Evolutionary conservation across 2,888 invertebrate species (phyloP), one percentile per base, ranked within the genome.

Genomic region (Apamea sordens): DNA sequence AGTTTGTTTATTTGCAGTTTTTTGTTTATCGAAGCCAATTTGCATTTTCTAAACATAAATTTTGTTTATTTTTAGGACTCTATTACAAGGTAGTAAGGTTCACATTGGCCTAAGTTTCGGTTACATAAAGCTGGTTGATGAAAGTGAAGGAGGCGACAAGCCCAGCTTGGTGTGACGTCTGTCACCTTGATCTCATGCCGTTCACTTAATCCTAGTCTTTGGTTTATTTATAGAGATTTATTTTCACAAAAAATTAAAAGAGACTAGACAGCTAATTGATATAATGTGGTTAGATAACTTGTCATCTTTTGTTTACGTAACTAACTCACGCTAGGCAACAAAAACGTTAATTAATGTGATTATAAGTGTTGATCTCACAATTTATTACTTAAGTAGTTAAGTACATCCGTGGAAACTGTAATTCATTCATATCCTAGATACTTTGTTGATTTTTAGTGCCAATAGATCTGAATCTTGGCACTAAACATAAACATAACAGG

Each of bases 141-240:
- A 86, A 86, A 84, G 84, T 86, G 83, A 84, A 83, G 69, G 74
- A 87, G 88, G 87, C 83, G 89, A 86, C 89, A 84, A 78, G 84
- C 80, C 79, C 82, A 86, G 76, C 75, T 63, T 59, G 68, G 76
- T 90, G 88, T 89, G 87, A 89, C 89, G 89, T 87, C 56, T 86
- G 88, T 90, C 89, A 82, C 90, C 89, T 89, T 89, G 89, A 79
- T 89, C 71, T 76, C 79, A 50, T 63, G 79, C 86, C 89, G 79
- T 84, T 88, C 89, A 84, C 89, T 86, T 84, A 79, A 79, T 89
- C 75, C 77, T 81, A 80, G 63, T n/a, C 50, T 73, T 84, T 47
- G n/a, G 70, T 79, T 74, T 87, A 78, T 81, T 74, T 78, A 69
- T 71, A 73, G 64, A 80, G 36, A 81, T 73, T 71, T 77, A 15